Evolutionary conservation across 2,888 invertebrate genomes (phyloP), one percentile per base, ranked within the genome.

Genomic region (Gastracanthus pulcherrimus): DNA sequence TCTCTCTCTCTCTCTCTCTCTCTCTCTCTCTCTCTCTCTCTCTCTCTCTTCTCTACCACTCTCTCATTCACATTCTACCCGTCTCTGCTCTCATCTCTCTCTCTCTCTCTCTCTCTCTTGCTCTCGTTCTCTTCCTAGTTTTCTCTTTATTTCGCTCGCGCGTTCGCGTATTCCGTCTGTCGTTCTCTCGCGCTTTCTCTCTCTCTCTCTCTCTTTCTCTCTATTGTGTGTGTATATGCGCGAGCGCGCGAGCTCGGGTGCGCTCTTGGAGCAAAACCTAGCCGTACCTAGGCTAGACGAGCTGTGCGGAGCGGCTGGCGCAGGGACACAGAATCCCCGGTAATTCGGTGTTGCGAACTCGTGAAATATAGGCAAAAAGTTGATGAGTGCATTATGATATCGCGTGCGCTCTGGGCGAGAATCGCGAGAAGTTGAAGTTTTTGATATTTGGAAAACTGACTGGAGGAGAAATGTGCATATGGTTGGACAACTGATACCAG

Each of bases 261-360:
- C n/a, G 77, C 75, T 41, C 81, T 67, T 66, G 51, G 83, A 58
- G 74, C 26, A 67, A 31, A 81, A 82, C 81, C 79, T 83, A 83
- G 85, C 85, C 86, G 83, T 87, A 85, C 86, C 88, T 89, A 87
- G 86, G 86, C 86, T 87, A 85, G 84, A 85, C 84, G 23, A 3
- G n/a, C 83, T 76, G 55, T 64, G 36, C 64, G 38, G 13, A 31
- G 71, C 58, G 34, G n/a, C 13, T 1, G n/a, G 3, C 9, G 48
- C 51, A 72, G 71, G 60, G 69, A 69, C 60, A 60, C 51, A 72
- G 51, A 55, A 60, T 66, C 66, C 64, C 34, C 64, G 58, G 80
- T 87, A 70, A 86, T 85, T 86, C 84, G n/a, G 77, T 83, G 80
- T 51, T 45, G 84, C 84, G 85, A 85, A 87, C 84, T 79, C 83